Evolutionary conservation across 2,797 vertebrate genomes (phyloP), one percentile per base, ranked within the genome.

Genomic region (Hipposideros larvatus): DNA sequence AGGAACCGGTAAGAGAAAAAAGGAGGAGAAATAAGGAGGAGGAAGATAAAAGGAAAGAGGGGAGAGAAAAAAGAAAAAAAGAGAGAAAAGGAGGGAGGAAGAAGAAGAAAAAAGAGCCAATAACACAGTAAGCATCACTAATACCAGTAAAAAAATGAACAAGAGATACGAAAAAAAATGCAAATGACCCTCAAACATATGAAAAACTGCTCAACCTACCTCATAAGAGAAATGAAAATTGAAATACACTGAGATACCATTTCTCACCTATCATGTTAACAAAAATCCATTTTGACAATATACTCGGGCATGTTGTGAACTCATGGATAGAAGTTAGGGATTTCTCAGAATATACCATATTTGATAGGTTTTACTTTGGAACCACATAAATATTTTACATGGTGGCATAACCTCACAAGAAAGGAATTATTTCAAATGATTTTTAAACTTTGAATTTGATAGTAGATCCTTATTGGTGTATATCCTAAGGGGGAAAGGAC

Each of bases 361-460:
- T 74, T 83, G 37, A 34, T 48, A 88, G 51, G 80, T 34, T 75
- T 83, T 7, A 79, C 34, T 87, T 87, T 74, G 59, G 46, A 94
- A 63, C 37, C 26, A 55, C 28, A 28, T 68, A 93, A 65, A 74
- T 70, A 77, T 80, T 90, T 73, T 66, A 84, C 1, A 24, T 75
- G 53, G 59, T 79, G 31, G 26, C 24, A 94, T 24, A 86, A 53
- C 28, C 37, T 59, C 41, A 88, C 16, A 75, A 37, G 53, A 51
- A 90, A 84, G 55, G n/a, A 80, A 65, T 79, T 80, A n/a, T 79
- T 87, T 90, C 41, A 78, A 82, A 89, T 65, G 21, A 14, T 66
- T 91, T 80, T 91, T 84, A 68, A 86, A 37, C 65, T 75, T 94
- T 43, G 37, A 90, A 85, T 90, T 96, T 90, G 34, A 87, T 63